phyloP scores from a whole-genome alignment of 2,113 vertebrate genomes.

The Planiliza haematocheilus region DNA sequence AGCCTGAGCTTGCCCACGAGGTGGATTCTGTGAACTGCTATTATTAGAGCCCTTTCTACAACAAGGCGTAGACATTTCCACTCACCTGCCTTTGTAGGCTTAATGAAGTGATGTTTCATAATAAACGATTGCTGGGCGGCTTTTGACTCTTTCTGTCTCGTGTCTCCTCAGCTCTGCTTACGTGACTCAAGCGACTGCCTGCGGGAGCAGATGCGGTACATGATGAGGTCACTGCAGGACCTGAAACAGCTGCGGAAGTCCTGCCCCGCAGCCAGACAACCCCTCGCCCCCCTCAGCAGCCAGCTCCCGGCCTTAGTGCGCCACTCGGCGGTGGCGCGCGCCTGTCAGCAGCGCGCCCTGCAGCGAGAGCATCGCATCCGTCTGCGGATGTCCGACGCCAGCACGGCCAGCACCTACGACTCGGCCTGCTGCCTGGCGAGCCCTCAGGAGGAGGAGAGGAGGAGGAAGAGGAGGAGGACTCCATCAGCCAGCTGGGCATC shows the following conservation, averaged over 20 bases:
- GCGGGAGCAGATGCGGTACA: conserved; percentile 86
- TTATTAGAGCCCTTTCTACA: conserved; percentile 20
- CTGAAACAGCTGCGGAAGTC: conserved; percentile 80
- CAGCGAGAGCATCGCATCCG: conserved; percentile 76
- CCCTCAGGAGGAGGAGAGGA: conserved; percentile 82
- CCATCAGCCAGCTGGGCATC: conserved; percentile 46
- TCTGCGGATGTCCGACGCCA: conserved; percentile 80
- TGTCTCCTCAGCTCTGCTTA: conserved; percentile 83
- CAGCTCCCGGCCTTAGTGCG: conserved; percentile 58
- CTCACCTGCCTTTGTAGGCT: conserved; percentile 1
- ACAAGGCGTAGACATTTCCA: background rate
- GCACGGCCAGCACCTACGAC: conserved; percentile 88
- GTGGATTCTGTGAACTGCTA: background rate
- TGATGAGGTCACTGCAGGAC: conserved; percentile 85
- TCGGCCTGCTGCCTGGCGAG: conserved; percentile 89
- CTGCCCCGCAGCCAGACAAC: conserved; percentile 54
- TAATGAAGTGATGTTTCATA: background rate
- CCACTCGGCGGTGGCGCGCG: conserved; percentile 62
- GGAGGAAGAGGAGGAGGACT: conserved; percentile 68
- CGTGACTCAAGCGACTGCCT: conserved; percentile 83
- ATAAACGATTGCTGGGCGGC: background rate
- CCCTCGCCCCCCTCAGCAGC: conserved; percentile 40
- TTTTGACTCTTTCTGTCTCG: conserved; percentile 17
- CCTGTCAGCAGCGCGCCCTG: conserved; percentile 72
- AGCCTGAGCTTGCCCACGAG: conserved; percentile 48